Base-by-base conservation (phyloP, 2,888 invertebrate genomes). In the Morpho helenor region DNA sequence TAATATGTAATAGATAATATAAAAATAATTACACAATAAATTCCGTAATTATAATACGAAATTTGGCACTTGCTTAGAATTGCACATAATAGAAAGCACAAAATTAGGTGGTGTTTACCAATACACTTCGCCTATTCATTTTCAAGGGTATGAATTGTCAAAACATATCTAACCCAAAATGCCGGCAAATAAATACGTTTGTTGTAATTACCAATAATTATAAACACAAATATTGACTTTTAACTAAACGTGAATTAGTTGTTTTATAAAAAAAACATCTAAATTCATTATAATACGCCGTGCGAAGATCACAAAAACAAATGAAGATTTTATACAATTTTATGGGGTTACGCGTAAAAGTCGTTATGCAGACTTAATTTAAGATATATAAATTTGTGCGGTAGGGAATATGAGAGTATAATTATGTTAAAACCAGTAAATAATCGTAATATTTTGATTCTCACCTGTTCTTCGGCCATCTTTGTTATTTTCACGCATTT, bases 401-500 rank as follows among this genome's bases (percentile, higher is more conserved):
- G 16, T 8, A 23, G 41, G n/a, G 42, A 52, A 52, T 56, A 57
- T 60, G 6, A 56, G 8, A n/a, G 22, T 43, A 46, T 48, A 67
- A 68, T 82, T 82, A 78, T 81, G 80, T 81, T 81, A 86, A 81
- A 78, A 80, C 79, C 70, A 57, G 57, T 58, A 67, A 74, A 68
- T 80, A 81, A 80, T 73, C 69, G 71, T 75, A 82, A 79, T 84
- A 87, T 90, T 90, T 84, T 88, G 87, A 73, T 90, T 87, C 93
- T 93, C 92, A 94, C 94, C 94, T 94, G 94, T 93, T 94, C 94
- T 88, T 94, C 94, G 92, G 94, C 94, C 94, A 94, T 94, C 93
- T 94, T 94, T 89, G 88, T 91, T 90, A 87, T 88, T 88, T 84
- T 87, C 85, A 80, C 73, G 82, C 87, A 89, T 87, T 87, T 84